Conservation (phyloP, 1,140 invertebrate species). For the Acromyrmex heyeri region DNA sequence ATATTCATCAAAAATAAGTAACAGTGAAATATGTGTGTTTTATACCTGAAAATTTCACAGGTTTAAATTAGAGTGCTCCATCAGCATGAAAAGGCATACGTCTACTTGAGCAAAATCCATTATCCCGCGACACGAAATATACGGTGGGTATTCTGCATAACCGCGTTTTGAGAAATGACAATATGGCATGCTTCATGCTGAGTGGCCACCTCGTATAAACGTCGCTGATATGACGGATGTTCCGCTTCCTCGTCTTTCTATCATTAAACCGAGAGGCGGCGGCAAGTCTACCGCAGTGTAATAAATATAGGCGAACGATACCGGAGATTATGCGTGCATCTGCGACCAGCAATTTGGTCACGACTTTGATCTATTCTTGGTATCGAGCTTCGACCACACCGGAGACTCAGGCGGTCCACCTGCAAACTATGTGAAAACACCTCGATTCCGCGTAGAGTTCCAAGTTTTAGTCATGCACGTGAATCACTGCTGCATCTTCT, state of each 20-base stretch:
- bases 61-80: constrained; percentile 32
- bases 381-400: constrained; percentile 53
- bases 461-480: constrained; percentile 43
- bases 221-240: constrained; percentile 55
- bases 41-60: not conserved
- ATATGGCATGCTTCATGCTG: constrained; percentile 37
- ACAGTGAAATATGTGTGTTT: not conserved
- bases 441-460: constrained; percentile 25
- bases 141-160: constrained; percentile 28
- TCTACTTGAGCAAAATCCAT: constrained; percentile 20
- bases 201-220: constrained; percentile 35
- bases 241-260: constrained; percentile 56
- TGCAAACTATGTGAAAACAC: constrained; percentile 76
- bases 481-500: constrained; percentile 56
- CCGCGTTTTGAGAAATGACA: constrained; percentile 37
- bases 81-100: not conserved
- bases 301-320: constrained; percentile 72
- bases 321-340: constrained; percentile 66
- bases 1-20: constrained; percentile 3
- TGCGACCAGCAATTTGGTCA: constrained; percentile 65
- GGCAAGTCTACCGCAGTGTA: constrained; percentile 68
- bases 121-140: constrained; percentile 31
- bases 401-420: constrained; percentile 43
- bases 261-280: constrained; percentile 61
- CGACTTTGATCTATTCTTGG: constrained; percentile 72